A percentile compares a stretch with the other conserved stretches of the same genome.
Evolutionary conservation across 2,888 invertebrate species (phyloP).

Genomic region (Hedya salicella): DNA sequence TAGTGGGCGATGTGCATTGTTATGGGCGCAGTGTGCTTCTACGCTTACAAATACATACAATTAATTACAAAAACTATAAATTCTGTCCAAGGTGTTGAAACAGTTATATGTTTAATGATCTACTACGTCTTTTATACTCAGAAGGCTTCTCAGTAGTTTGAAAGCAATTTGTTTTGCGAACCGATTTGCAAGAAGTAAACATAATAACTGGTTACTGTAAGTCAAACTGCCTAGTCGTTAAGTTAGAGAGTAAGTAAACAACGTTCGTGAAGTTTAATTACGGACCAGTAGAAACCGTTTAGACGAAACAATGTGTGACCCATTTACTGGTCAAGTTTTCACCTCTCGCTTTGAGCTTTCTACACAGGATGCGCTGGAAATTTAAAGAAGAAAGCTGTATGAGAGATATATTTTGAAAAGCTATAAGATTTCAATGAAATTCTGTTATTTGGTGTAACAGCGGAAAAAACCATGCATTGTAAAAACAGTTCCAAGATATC

Average conservation of each 20-base stretch:
- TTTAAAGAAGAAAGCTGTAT: conserved; percentile 30
- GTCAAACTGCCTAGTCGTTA: conserved; percentile 23
- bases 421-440: too few relatives aligned
- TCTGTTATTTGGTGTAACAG: too few relatives aligned
- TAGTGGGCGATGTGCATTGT: not conserved
- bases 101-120: not conserved
- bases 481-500: too few relatives aligned
- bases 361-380: conserved; percentile 29
- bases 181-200: conserved; percentile 20
- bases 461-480: too few relatives aligned
- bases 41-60: not conserved
- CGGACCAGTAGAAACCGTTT: conserved; percentile 34
- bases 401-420: not conserved
- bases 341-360: conserved; percentile 32
- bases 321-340: conserved; percentile 41
- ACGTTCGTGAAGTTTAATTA: conserved; percentile 38
- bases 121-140: not conserved
- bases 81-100: not conserved
- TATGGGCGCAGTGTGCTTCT: not conserved
- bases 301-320: conserved; percentile 40
- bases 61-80: not conserved
- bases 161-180: conserved; percentile 18
- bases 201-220: conserved; percentile 30
- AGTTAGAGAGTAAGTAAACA: conserved; percentile 27
- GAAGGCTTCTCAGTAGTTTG: not conserved